These are phyloP conservation scores for Neostethus bicornis DNA, from an alignment of 2,797 vertebrate species.

Conservation along the genomic window DNA sequence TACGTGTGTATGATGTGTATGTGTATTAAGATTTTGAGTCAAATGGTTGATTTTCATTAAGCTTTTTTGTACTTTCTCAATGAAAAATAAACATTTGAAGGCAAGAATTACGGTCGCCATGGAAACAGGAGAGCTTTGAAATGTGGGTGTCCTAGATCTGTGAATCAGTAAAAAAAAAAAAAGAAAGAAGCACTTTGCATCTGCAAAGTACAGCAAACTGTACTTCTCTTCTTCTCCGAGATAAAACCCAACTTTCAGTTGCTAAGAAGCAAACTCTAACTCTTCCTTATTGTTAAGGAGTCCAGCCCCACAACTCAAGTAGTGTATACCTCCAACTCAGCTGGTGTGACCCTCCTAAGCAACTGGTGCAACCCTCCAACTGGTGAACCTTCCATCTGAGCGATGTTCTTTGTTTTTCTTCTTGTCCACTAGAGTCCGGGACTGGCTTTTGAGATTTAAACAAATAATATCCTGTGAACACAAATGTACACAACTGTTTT, in stretches of 20 bases:
- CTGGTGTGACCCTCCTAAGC: constrained; percentile 42
- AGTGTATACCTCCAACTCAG: no score
- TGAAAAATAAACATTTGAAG: constrained; percentile 57
- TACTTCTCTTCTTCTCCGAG: constrained; percentile 42
- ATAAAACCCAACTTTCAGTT: no score
- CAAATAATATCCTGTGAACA: not conserved
- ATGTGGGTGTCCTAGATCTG: constrained; percentile 71
- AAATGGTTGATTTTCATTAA: constrained; percentile 36
- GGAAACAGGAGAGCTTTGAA: constrained; percentile 67
- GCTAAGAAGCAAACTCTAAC: no score
- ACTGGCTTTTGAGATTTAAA: constrained; percentile 14
- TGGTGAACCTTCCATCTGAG: constrained; percentile 20
- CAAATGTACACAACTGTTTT: no score
- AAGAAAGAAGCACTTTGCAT: constrained; percentile 63
- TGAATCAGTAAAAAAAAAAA: constrained; percentile 73
- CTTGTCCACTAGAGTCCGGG: constrained; percentile 14
- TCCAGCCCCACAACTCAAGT: no score
- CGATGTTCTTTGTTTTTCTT: constrained; percentile 22
- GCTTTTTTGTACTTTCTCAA: constrained; percentile 1
- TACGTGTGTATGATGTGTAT: no score
- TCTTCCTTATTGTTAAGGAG: no score
- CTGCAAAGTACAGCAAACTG: constrained; percentile 68
- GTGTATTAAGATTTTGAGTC: constrained; percentile 15
- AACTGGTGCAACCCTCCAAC: constrained; percentile 19
- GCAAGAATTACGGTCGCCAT: constrained; percentile 71